Conservation (phyloP, 2,797 vertebrate species). For the Hemitrygon akajei region DNA sequence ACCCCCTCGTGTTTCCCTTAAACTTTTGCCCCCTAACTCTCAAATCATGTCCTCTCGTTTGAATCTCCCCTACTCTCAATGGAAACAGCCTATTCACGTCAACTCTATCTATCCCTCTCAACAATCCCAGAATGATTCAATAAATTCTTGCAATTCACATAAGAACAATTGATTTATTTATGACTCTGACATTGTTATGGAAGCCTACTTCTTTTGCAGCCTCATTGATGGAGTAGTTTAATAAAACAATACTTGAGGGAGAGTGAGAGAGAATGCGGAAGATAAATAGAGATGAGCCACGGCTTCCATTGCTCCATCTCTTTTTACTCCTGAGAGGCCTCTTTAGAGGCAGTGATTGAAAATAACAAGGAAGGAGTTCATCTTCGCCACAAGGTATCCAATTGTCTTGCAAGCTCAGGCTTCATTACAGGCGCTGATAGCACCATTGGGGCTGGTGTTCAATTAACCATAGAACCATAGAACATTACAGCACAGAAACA, state of each 20-base stretch:
- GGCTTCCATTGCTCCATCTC: neutral
- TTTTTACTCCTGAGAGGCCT: neutral
- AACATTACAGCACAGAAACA: too few species aligned
- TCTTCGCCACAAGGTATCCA: neutral
- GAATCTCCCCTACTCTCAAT: too few species aligned
- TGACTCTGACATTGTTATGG: neutral
- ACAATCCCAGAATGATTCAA: neutral
- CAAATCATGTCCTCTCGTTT: too few species aligned
- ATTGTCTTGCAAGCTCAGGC: neutral
- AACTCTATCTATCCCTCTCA: too few species aligned
- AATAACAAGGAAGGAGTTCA: neutral
- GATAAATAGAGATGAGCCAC: neutral
- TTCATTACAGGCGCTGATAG: neutral
- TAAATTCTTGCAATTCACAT: neutral
- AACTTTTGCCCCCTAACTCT: too few species aligned
- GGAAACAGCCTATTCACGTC: too few species aligned
- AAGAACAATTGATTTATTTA: neutral
- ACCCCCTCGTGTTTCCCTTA: too few species aligned
- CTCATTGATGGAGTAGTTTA: neutral
- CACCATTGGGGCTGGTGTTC: neutral
- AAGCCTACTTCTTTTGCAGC: neutral
- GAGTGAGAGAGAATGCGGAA: neutral
- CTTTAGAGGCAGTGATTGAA: neutral
- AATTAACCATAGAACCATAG: too few species aligned
- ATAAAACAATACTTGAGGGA: neutral